phyloP scores from a whole-genome alignment of 2,888 invertebrate species.

The Cephus nigrinus region DNA sequence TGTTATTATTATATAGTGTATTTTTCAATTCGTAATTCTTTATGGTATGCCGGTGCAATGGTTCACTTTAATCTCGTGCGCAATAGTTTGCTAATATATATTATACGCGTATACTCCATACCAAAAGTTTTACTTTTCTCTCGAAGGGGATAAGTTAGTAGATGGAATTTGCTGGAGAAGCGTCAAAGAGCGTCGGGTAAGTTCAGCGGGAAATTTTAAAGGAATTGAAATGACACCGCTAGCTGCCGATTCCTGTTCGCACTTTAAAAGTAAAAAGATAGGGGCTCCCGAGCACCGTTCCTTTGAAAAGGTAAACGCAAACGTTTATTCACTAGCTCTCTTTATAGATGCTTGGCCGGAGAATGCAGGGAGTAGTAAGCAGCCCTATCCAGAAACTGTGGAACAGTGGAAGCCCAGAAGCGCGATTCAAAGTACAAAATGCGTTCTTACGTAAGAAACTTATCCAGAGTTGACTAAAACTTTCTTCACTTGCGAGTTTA shows the following conservation, averaged over 20 bases:
- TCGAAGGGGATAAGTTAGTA: not conserved
- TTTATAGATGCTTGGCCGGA: not conserved
- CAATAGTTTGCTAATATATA: not conserved
- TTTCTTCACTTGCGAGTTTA: not conserved
- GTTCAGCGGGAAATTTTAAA: not conserved
- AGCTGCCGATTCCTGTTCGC: not conserved
- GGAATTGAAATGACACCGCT: not conserved
- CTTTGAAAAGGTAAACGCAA: constrained; percentile 18
- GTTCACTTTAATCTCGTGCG: not conserved
- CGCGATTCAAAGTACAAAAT: not conserved
- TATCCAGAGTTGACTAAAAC: not conserved
- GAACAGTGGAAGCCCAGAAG: constrained; percentile 3
- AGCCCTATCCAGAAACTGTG: constrained; percentile 17
- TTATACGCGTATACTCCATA: not conserved
- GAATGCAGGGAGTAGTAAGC: not conserved
- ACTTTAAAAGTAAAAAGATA: not conserved
- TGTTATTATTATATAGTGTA: not conserved
- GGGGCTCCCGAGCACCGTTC: not conserved
- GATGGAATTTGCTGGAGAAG: not conserved
- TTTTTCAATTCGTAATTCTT: not conserved
- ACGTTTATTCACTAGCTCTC: constrained; percentile 15
- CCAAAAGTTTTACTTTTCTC: not conserved
- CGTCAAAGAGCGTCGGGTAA: not conserved
- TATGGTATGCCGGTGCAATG: not conserved
- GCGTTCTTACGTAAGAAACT: not conserved